Conservation (phyloP, 2,888 invertebrate species). For the Norana najaformis region DNA sequence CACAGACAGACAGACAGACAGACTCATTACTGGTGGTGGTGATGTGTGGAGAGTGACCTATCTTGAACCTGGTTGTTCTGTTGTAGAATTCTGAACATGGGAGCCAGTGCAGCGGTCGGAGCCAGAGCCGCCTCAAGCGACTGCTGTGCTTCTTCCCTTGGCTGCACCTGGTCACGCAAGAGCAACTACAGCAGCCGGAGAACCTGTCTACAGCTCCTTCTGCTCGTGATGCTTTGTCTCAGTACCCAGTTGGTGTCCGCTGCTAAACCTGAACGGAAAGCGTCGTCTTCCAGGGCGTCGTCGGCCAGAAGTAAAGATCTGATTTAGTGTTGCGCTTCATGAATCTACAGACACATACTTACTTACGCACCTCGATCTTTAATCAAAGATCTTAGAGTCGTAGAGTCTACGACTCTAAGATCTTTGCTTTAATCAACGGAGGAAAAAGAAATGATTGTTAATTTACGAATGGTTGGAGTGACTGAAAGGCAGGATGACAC, state of each 20-base stretch:
- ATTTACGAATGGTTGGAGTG: too few relatives aligned
- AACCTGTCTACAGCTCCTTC: background rate
- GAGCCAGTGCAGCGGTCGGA: constrained; percentile 1
- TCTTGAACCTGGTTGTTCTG: background rate
- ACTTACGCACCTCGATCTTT: too few relatives aligned
- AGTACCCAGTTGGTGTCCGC: background rate
- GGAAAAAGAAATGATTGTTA: too few relatives aligned
- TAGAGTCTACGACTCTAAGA: too few relatives aligned
- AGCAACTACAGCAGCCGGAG: background rate
- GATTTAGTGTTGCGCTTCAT: background rate
- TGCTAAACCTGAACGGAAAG: background rate
- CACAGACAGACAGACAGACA: background rate
- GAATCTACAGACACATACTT: too few relatives aligned
- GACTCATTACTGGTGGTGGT: background rate
- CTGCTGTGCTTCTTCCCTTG: background rate
- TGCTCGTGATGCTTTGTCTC: constrained; percentile 1
- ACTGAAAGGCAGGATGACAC: too few relatives aligned
- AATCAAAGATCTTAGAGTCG: too few relatives aligned
- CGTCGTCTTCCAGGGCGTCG: too few relatives aligned
- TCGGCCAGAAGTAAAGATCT: background rate
- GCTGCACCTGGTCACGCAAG: background rate
- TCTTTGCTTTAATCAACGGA: too few relatives aligned
- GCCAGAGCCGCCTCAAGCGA: background rate
- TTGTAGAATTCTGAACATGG: background rate
- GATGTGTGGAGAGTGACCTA: background rate